Evolutionary conservation across 2,113 vertebrate species (phyloP), one percentile per base, ranked within the genome.

Genomic region (Rhipidura dahli): DNA sequence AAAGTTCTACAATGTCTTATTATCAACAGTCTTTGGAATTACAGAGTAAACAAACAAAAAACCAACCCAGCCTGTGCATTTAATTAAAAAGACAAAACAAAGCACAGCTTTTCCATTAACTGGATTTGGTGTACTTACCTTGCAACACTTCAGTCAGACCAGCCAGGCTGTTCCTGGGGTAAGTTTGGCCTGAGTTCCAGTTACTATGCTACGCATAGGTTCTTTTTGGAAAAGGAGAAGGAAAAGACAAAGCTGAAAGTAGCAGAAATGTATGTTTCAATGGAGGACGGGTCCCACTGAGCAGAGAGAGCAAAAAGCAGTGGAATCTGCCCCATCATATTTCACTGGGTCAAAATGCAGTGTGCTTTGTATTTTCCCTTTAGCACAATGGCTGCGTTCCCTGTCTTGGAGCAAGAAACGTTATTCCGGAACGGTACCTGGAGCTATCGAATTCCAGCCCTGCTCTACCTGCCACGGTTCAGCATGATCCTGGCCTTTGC

Each of bases 381-480:
- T 39, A 95, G 94, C 33, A 28, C 15, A 5, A 97, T 97, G 98
- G 93, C 93, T 8, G 65, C 92, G 0, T 59, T 89, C 60, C 95
- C 96, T 0, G 47, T 94, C 78, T 61, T 98, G 56, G 78, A 93
- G 90, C 96, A 89, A 59, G 90, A 97, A 15, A 83, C 8, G 0
- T 20, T 98, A n/a, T 98, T 98, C 95, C 87, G 6, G 53, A 87
- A 89, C 0, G 37, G 92, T 1, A n/a, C 40, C 15, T 87, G 89
- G 21, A 42, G 54, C 88, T 98, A 97, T 42, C 95, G 98, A 11
- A 98, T 98, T 59, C 98, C 98, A 1, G 98, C 98, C 13, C 97
- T 98, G 94, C 97, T 98, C 69, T 98, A 97, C 89, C 91, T 98
- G 94, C 95, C 94, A 0, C 77, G 63, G 15, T 93, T 94, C 77